Percentiles rank a stretch among this genome's conserved stretches.
These are phyloP conservation scores for Alligator sinensis DNA, from an alignment of 2,113 vertebrate species.

Conservation along the genomic window DNA sequence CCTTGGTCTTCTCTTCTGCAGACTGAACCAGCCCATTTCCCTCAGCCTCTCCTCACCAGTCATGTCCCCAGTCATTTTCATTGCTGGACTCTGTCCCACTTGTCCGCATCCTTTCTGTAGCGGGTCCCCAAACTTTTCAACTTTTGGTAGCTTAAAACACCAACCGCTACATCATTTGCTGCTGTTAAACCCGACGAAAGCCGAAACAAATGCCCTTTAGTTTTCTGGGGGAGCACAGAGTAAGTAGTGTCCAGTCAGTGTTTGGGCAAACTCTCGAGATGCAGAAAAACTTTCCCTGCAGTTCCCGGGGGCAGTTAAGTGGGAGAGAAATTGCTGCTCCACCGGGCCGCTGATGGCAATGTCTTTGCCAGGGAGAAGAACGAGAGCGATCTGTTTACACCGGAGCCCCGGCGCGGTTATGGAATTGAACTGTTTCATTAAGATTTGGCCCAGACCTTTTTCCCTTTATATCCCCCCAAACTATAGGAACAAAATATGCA, in stretches of 20 bases:
- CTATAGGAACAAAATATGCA: constrained; percentile 40
- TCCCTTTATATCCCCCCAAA: constrained; percentile 23
- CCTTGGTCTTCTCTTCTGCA: too few species aligned
- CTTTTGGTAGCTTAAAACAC: fast-evolving
- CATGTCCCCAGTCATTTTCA: too few species aligned
- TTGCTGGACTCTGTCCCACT: too few species aligned
- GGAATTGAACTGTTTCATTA: constrained; percentile 41
- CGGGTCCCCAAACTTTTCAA: too few species aligned
- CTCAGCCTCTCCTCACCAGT: too few species aligned
- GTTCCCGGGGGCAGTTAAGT: neutral
- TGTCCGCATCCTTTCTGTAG: too few species aligned
- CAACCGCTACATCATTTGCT: neutral
- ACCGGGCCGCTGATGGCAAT: fast-evolving
- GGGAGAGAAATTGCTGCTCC: neutral
- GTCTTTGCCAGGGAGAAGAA: constrained; percentile 8
- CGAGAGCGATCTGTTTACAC: neutral
- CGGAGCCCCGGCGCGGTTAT: neutral
- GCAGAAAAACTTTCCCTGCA: neutral
- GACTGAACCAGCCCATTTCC: too few species aligned
- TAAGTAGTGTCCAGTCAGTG: neutral
- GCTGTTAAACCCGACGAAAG: neutral
- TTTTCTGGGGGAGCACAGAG: fast-evolving
- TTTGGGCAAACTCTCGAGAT: neutral
- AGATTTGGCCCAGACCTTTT: neutral
- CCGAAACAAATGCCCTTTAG: neutral